Base-by-base conservation (phyloP, 2,888 invertebrate genomes). In the Agrochola lychnidis region DNA sequence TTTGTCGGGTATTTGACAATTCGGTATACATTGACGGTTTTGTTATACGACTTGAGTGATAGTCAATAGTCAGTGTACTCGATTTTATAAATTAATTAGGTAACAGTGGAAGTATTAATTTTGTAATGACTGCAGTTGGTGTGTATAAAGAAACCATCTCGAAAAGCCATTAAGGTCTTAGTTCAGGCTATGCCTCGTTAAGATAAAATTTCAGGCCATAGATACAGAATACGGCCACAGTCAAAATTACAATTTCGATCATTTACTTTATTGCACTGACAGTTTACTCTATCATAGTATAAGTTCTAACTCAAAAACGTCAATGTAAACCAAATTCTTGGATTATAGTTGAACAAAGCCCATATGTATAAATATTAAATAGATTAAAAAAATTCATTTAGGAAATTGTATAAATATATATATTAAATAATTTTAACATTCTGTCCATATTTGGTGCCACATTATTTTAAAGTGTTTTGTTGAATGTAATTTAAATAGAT, bases 371-470 rank as follows among this genome's bases (percentile, higher is more conserved):
- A 67, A 66, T 45, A 71, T 42, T 62, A 42, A 63, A 59, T 71
- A 57, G 42, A 73, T 30, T 81, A 42, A 16, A 59, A 45, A 81
- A 74, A 62, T 67, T 30, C 16, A n/a, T 67, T 76, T 57, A 63
- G 40, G n/a, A 68, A 36, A 57, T 68, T 81, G 40, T 71, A 78
- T 48, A 67, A 68, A 80, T 56, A 48, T 45, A 48, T 45, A 51
- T 45, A 66, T 75, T 48, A 56, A 40, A 40, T 70, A 45, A 36
- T 77, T n/a, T 42, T 51, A 56, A 40, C 53, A 56, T 71, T 70
- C 70, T 79, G 68, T 79, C 80, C 56, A 71, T 63, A 67, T 42
- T 68, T 36, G 68, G 80, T 75, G 80, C 75, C 70, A 80, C 75
- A 48, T 64, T 84, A 70, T 73, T 62, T 62, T 70, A 61, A 68